phyloP scores from a whole-genome alignment of 2,797 vertebrate species.

The Pangasius mekongensis region DNA sequence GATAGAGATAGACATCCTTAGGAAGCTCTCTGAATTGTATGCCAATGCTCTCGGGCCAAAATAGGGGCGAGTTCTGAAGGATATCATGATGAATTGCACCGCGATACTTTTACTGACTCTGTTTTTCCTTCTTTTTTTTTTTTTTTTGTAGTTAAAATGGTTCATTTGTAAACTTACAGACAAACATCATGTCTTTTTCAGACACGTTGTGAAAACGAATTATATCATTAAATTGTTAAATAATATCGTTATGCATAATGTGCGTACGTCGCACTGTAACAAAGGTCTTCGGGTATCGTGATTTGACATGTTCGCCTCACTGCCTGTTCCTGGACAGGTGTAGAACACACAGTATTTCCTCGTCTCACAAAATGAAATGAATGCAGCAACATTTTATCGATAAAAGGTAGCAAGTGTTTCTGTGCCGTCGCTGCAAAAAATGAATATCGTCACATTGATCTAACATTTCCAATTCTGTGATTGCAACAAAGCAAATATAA shows the following conservation, averaged over 20 bases:
- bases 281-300: background rate
- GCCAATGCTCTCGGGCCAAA: background rate
- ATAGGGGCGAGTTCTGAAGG: background rate
- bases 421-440: background rate
- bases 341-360: background rate
- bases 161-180: background rate
- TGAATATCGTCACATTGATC: background rate
- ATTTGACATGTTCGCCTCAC: no score
- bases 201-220: background rate
- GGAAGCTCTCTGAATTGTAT: slow-evolving; percentile 28
- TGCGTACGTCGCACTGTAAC: background rate
- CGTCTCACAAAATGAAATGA: background rate
- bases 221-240: background rate
- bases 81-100: background rate
- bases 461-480: background rate
- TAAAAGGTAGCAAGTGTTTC: background rate
- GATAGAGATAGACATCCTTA: slow-evolving; percentile 13
- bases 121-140: background rate
- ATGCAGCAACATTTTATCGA: background rate
- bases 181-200: background rate
- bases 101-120: background rate
- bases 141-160: background rate
- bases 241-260: background rate
- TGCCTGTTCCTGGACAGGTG: no score
- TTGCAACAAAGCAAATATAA: background rate